Percentiles rank a stretch among this genome's conserved stretches.
These are phyloP conservation scores for Phainopepla nitens DNA, from an alignment of 2,113 vertebrate genomes.

Conservation along the genomic window DNA sequence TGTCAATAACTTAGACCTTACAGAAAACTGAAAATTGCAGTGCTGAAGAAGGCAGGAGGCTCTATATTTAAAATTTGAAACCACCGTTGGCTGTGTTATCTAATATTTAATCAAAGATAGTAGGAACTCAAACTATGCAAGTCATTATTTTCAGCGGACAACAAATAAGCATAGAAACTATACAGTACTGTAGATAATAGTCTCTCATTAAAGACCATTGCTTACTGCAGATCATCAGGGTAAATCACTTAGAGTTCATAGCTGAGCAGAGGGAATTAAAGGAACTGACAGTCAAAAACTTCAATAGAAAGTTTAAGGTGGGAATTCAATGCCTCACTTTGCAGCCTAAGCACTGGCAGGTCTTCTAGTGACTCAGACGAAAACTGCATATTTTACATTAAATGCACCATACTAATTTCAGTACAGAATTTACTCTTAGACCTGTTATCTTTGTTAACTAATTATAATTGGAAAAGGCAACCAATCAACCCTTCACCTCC, in stretches of 20 bases:
- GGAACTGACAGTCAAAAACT: background rate
- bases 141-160: background rate
- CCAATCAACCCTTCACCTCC: rapidly evolving
- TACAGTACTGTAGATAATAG: background rate
- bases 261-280: background rate
- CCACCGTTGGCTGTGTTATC: background rate
- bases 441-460: background rate
- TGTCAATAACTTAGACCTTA: background rate
- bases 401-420: background rate
- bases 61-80: background rate
- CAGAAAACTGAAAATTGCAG: background rate
- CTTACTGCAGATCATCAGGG: background rate
- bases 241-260: background rate
- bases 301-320: background rate
- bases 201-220: background rate
- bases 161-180: background rate
- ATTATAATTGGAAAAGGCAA: background rate
- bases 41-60: background rate
- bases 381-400: background rate
- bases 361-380: background rate
- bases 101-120: background rate
- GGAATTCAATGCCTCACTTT: background rate
- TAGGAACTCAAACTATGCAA: background rate
- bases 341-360: background rate
- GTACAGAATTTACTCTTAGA: background rate